phyloP scores from a whole-genome alignment of 2,113 vertebrate species.

The Jacana jacana region DNA sequence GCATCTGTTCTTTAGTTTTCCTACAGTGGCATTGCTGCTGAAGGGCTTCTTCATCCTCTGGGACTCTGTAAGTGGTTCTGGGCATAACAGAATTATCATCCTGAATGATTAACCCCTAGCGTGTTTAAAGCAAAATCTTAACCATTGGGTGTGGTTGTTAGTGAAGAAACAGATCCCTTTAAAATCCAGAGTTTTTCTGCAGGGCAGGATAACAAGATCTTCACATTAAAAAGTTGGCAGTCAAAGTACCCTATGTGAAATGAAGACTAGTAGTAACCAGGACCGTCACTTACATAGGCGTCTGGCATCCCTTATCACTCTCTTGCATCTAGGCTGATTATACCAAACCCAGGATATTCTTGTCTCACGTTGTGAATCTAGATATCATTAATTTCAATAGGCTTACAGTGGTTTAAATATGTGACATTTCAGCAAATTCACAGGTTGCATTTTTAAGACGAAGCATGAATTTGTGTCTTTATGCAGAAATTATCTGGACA shows the following conservation, averaged over 20 bases:
- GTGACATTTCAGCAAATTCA: background rate
- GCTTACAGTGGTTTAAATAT: background rate
- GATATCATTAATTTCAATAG: background rate
- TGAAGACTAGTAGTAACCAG: background rate
- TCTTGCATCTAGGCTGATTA: too few species aligned
- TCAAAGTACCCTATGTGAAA: background rate
- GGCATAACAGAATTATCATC: background rate
- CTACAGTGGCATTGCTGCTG: background rate
- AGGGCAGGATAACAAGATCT: background rate
- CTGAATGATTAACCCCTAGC: background rate
- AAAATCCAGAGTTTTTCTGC: background rate
- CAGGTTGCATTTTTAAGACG: background rate
- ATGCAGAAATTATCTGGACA: background rate
- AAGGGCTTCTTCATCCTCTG: background rate
- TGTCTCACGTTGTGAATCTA: background rate
- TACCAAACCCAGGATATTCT: too few species aligned
- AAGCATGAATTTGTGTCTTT: background rate
- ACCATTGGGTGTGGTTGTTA: background rate
- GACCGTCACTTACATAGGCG: background rate
- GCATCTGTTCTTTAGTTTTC: background rate
- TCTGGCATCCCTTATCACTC: background rate
- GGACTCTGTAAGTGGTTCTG: background rate
- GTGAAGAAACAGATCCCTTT: background rate
- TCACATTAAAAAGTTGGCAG: background rate
- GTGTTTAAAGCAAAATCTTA: background rate